Evolutionary conservation across 1,140 invertebrate genomes (phyloP), one percentile per base, ranked within the genome.

Genomic region (Adelges cooleyi): DNA sequence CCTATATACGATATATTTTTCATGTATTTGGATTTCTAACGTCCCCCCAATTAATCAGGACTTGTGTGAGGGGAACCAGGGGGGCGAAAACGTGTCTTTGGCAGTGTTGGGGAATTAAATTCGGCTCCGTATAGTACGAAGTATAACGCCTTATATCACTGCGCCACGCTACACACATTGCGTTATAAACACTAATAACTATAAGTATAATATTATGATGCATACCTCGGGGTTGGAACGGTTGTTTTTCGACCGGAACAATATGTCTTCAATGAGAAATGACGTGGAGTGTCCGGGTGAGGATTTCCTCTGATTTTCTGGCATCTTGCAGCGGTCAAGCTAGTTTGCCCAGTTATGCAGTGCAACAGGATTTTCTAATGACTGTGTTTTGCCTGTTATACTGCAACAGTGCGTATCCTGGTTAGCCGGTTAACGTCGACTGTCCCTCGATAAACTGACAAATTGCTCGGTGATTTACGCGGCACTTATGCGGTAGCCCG

Each of bases 241-340:
- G 23, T 18, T 53, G 15, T 52, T 46, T 17, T 66, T 66, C n/a
- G 42, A 29, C 33, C 65, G 38, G 44, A 66, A 66, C 13, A 66
- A 29, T 46, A 66, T 66, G n/a, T 66, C 65, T 48, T 66, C 65
- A 13, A 66, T 66, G 6, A 66, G 29, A 54, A 66, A 66, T 36
- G 65, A 66, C 9, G 65, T 54, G 10, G 65, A 66, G 15, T 51
- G 48, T 20, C 65, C 56, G 4, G 56, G 56, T 20, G 56, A 62
- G 11, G 42, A 62, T 62, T 62, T 62, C 5, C 25, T 11, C 9
- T 46, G 56, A 25, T 48, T 62, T 46, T 62, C 42, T 27, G 42
- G 56, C 56, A 62, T 62, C 33, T 48, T 48, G 5, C 15, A 18
- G n/a, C 11, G 15, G 10, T 53, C 8, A 17, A 54, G 38, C 42